phyloP scores from a whole-genome alignment of 2,797 vertebrate genomes.

The Bovichtus diacanthus region DNA sequence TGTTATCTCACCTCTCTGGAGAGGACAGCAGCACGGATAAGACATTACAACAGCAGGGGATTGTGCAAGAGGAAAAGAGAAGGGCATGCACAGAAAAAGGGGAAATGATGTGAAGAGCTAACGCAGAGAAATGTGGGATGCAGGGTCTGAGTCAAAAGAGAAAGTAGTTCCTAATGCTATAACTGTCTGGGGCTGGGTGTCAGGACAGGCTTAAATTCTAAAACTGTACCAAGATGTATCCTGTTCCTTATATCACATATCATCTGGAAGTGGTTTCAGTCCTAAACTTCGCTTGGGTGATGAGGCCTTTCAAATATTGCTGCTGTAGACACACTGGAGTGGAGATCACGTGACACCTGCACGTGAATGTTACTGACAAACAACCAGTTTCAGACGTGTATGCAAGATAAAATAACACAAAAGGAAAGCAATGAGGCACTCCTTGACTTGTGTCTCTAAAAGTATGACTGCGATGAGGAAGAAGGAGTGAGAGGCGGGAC shows the following conservation, averaged over 20 bases:
- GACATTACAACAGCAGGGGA: constrained; percentile 37
- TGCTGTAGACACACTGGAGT: constrained; percentile 26
- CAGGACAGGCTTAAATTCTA: constrained; percentile 14
- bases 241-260: constrained; percentile 15
- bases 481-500: not conserved
- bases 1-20: constrained; percentile 66
- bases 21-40: constrained; percentile 42
- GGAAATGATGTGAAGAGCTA: constrained; percentile 52
- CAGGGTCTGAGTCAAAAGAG: constrained; percentile 57
- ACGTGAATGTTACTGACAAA: constrained; percentile 14
- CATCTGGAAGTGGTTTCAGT: constrained; percentile 9
- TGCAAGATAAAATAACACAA: not conserved
- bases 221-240: constrained; percentile 19
- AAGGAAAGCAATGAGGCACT: not conserved
- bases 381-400: constrained; percentile 3
- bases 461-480: constrained; percentile 11
- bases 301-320: constrained; percentile 23
- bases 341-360: constrained; percentile 5
- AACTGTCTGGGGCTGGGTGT: constrained; percentile 9
- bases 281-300: constrained; percentile 14
- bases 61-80: constrained; percentile 53
- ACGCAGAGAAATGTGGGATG: constrained; percentile 42
- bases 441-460: constrained; percentile 11
- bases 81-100: constrained; percentile 21
- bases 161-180: constrained; percentile 58